Evolutionary conservation across 2,888 invertebrate species (phyloP).

Genomic region (Cinara cedri): DNA sequence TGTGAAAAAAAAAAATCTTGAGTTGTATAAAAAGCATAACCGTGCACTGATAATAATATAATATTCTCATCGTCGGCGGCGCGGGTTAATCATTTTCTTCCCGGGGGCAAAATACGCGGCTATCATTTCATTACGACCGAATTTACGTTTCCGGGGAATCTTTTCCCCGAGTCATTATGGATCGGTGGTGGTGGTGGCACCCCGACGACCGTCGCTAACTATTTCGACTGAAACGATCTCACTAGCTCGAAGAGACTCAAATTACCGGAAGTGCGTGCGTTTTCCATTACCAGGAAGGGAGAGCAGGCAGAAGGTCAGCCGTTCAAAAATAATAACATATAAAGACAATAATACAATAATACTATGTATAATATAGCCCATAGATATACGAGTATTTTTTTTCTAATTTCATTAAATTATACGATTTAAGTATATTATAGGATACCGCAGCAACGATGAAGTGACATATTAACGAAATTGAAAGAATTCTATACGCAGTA

Average conservation of each 20-base stretch:
- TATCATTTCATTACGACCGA: slow-evolving; percentile 39
- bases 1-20: no score
- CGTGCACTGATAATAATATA: slow-evolving; percentile 14
- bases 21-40: no score
- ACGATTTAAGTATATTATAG: not conserved
- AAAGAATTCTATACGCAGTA: not conserved
- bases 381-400: not conserved
- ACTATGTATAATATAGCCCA: not conserved
- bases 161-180: slow-evolving; percentile 42
- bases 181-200: not conserved
- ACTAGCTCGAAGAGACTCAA: slow-evolving; percentile 1
- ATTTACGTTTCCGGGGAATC: slow-evolving; percentile 49
- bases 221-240: slow-evolving; percentile 23
- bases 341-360: not conserved
- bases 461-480: not conserved
- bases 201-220: slow-evolving; percentile 34
- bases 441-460: not conserved
- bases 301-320: not conserved
- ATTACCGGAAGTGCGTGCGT: slow-evolving; percentile 42
- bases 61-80: slow-evolving; percentile 1
- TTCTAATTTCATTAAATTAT: not conserved
- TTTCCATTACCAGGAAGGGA: not conserved
- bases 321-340: slow-evolving; percentile 1
- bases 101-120: slow-evolving; percentile 1
- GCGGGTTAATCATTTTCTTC: slow-evolving; percentile 36